Evolutionary conservation across 2,888 invertebrate genomes (phyloP).

Genomic region (Boloria euphrosyne): DNA sequence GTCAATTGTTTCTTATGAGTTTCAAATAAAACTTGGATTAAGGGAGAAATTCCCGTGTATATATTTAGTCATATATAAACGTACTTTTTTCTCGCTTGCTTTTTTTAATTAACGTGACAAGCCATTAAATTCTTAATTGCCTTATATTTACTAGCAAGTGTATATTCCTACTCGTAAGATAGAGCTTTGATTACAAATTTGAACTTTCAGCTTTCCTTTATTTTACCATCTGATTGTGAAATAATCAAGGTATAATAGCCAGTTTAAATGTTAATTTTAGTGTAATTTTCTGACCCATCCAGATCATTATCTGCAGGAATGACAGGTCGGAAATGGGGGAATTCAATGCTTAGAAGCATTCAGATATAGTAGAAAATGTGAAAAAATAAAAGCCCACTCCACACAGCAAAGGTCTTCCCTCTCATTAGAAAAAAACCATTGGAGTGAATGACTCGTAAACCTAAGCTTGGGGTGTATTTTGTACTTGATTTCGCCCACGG

Average conservation of each 20-base stretch:
- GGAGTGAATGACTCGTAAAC: slow-evolving; percentile 22
- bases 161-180: no score
- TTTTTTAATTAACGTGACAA: no score
- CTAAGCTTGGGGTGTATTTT: slow-evolving; percentile 21
- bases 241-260: not conserved
- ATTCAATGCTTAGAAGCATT: slow-evolving; percentile 10
- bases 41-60: no score
- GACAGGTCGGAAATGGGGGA: slow-evolving; percentile 9
- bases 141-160: no score
- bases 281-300: slow-evolving; percentile 3
- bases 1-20: no score
- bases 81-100: no score
- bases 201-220: not conserved
- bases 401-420: slow-evolving; percentile 11
- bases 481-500: slow-evolving; percentile 8
- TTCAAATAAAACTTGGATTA: no score
- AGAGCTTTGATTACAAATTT: slow-evolving; percentile 1
- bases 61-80: no score
- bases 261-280: not conserved
- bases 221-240: not conserved
- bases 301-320: slow-evolving; percentile 31
- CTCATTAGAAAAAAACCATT: slow-evolving; percentile 25
- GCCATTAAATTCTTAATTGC: no score
- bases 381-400: slow-evolving; percentile 17
- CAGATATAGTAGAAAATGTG: slow-evolving; percentile 19